Evolutionary conservation across 2,113 vertebrate species (phyloP).

Genomic region (Isurus oxyrinchus): DNA sequence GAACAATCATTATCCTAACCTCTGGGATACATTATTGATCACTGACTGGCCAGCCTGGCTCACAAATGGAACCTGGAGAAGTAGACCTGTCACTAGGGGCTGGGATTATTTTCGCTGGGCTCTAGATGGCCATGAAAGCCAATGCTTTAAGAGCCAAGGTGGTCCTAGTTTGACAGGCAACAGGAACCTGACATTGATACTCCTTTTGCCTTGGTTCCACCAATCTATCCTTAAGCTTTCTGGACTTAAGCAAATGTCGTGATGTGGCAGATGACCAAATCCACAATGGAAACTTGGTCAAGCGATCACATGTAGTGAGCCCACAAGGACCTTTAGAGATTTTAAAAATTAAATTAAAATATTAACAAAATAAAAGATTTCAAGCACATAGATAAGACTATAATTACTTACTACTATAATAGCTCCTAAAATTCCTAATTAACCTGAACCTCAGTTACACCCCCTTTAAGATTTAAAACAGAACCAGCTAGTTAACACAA

Average conservation of each 20-base stretch:
- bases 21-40: background rate
- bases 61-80: background rate
- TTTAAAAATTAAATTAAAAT: too few relatives aligned
- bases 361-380: too few relatives aligned
- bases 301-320: too few relatives aligned
- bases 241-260: background rate
- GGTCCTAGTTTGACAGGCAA: background rate
- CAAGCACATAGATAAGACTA: too few relatives aligned
- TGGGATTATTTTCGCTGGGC: background rate
- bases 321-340: too few relatives aligned
- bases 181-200: background rate
- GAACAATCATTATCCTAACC: background rate
- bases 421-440: too few relatives aligned
- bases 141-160: background rate
- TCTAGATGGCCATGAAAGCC: background rate
- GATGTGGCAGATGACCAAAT: too few relatives aligned
- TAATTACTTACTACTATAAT: too few relatives aligned
- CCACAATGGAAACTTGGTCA: too few relatives aligned
- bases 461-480: too few relatives aligned
- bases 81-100: background rate
- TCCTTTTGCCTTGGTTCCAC: background rate
- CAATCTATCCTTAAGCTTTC: background rate
- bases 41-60: background rate
- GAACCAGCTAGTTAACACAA: too few relatives aligned
- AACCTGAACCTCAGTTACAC: too few relatives aligned